Conservation (phyloP, 2,113 vertebrate species). For the Galeopterus variegatus region DNA sequence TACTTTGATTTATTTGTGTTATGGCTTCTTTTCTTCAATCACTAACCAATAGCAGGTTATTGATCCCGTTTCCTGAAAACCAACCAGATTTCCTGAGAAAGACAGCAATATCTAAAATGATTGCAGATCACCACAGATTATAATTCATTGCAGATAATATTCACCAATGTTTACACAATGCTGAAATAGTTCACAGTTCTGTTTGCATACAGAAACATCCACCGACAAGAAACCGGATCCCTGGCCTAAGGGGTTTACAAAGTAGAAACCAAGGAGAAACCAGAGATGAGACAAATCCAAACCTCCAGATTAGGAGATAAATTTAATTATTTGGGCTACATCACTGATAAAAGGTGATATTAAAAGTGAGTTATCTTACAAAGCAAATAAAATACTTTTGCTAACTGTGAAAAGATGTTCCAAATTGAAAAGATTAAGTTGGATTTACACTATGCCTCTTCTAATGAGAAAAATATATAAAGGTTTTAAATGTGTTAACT, state of each 20-base stretch:
- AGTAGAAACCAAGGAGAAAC: background rate
- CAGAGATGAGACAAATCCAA: background rate
- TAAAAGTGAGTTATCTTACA: slow-evolving; percentile 42
- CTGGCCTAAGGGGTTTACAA: background rate
- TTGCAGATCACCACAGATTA: background rate
- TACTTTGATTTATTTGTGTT: background rate
- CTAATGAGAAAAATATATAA: background rate
- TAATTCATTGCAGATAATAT: background rate
- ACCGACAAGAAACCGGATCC: background rate
- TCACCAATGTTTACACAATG: background rate
- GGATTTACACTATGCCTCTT: background rate
- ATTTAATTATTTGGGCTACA: background rate
- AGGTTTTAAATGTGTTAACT: background rate
- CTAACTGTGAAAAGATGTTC: background rate
- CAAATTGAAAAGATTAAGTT: background rate
- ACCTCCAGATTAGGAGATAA: background rate
- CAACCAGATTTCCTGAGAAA: background rate
- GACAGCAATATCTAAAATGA: background rate
- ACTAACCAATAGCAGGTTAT: background rate
- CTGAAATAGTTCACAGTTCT: background rate
- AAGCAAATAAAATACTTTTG: background rate
- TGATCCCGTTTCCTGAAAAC: background rate
- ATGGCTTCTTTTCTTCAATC: background rate
- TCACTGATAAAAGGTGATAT: background rate
- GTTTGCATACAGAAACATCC: background rate